Evolutionary conservation across 2,888 invertebrate genomes (phyloP).

Genomic region (Metalampra italica): DNA sequence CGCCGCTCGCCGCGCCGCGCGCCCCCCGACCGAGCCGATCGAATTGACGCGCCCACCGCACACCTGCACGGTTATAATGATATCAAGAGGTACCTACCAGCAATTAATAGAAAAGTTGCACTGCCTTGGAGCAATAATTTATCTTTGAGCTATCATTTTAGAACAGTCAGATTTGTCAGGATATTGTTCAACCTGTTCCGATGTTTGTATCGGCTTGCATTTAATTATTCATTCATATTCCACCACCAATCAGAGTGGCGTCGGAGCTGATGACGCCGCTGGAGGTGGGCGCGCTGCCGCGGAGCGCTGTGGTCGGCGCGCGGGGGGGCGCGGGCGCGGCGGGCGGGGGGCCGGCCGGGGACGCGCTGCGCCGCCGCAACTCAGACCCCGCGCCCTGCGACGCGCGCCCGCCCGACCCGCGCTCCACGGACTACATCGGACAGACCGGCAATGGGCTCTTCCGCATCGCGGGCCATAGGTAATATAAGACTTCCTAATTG

Average conservation of each 20-base stretch:
- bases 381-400: constrained; percentile 82
- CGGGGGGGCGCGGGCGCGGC: constrained; percentile 30
- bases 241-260: constrained; percentile 27
- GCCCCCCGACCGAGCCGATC: constrained; percentile 20
- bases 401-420: constrained; percentile 79
- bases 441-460: constrained; percentile 82
- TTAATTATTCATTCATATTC: too few species aligned
- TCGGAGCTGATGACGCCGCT: constrained; percentile 41
- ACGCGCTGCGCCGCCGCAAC: constrained; percentile 82
- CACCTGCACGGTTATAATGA: constrained; percentile 37
- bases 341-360: constrained; percentile 51
- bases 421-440: constrained; percentile 76
- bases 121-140: too few species aligned
- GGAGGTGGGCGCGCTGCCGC: constrained; percentile 25
- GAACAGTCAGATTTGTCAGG: too few species aligned
- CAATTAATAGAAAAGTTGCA: neutral
- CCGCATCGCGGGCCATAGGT: constrained; percentile 85
- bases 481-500: neutral
- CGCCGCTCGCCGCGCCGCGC: constrained; percentile 62
- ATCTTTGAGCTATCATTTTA: too few species aligned
- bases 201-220: too few species aligned
- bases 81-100: constrained; percentile 36
- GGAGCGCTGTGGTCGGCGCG: constrained; percentile 40
- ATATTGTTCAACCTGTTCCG: too few species aligned
- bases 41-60: constrained; percentile 15